Conservation (phyloP, 2,888 invertebrate species). For the Glyphotaelius pellucidus region DNA sequence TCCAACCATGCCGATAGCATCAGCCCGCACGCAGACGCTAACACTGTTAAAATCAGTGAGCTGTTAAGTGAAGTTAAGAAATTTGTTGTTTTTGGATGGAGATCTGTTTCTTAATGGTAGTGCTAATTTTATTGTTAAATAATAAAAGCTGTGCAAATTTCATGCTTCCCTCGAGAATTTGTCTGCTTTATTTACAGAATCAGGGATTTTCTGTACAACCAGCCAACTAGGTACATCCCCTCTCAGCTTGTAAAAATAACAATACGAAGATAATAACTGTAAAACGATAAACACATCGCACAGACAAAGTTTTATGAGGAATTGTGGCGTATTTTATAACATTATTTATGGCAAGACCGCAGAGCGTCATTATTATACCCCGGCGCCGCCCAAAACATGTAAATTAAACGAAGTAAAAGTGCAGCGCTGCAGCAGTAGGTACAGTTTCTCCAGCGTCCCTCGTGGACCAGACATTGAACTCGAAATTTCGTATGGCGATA, state of each 20-base stretch:
- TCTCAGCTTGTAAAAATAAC: neutral
- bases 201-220: too few relatives aligned
- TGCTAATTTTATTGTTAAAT: too few relatives aligned
- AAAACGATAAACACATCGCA: neutral
- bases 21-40: too few relatives aligned
- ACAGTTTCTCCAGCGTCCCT: conserved; percentile 20
- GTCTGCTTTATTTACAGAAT: too few relatives aligned
- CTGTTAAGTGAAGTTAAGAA: too few relatives aligned
- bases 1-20: too few relatives aligned
- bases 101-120: too few relatives aligned
- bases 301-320: neutral
- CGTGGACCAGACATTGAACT: conserved; percentile 26
- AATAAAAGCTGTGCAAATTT: too few relatives aligned
- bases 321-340: neutral
- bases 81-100: too few relatives aligned
- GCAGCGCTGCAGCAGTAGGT: neutral
- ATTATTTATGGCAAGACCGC: neutral
- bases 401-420: conserved; percentile 25
- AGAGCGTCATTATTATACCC: neutral
- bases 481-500: neutral
- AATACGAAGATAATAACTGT: neutral
- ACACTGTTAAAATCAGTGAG: too few relatives aligned
- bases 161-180: too few relatives aligned
- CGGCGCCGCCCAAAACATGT: neutral
- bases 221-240: too few relatives aligned